Conservation (phyloP, 2,888 invertebrate genomes). For the Chrysolina oricalcia region DNA sequence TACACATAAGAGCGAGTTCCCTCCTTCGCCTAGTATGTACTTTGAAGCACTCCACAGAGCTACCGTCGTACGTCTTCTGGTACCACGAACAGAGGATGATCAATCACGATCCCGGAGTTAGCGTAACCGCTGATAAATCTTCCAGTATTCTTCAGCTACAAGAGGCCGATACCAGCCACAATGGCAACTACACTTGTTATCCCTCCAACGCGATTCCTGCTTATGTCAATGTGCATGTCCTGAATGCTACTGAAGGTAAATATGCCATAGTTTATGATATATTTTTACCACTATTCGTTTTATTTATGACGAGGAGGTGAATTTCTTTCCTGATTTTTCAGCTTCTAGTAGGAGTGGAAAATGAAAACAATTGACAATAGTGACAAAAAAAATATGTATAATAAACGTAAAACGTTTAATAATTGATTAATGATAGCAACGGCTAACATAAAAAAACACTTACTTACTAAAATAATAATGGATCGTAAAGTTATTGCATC, state of each 20-base stretch:
- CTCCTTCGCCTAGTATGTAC: constrained; percentile 76
- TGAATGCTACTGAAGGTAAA: constrained; percentile 76
- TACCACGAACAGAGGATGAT: constrained; percentile 78
- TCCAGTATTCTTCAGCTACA: constrained; percentile 81
- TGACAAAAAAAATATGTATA: too few species aligned
- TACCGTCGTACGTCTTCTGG: constrained; percentile 77
- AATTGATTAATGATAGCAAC: too few species aligned
- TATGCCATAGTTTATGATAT: background rate
- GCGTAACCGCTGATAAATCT: constrained; percentile 74
- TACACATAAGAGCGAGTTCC: constrained; percentile 77
- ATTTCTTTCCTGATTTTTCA: too few species aligned
- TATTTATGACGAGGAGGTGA: too few species aligned
- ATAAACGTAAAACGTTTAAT: too few species aligned
- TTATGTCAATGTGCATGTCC: constrained; percentile 80
- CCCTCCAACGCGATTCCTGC: constrained; percentile 80
- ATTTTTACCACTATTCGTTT: too few species aligned
- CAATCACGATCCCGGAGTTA: constrained; percentile 76
- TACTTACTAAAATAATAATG: too few species aligned
- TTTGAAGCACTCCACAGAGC: constrained; percentile 74
- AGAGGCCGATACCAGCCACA: constrained; percentile 77
- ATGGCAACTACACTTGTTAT: constrained; percentile 82
- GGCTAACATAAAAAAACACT: too few species aligned
- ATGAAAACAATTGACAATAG: too few species aligned
- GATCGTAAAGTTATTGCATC: too few species aligned
- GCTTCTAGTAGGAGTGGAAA: too few species aligned